These are phyloP conservation scores for Lipophrys pholis DNA, from an alignment of 2,113 vertebrate genomes.

Conservation along the genomic window DNA sequence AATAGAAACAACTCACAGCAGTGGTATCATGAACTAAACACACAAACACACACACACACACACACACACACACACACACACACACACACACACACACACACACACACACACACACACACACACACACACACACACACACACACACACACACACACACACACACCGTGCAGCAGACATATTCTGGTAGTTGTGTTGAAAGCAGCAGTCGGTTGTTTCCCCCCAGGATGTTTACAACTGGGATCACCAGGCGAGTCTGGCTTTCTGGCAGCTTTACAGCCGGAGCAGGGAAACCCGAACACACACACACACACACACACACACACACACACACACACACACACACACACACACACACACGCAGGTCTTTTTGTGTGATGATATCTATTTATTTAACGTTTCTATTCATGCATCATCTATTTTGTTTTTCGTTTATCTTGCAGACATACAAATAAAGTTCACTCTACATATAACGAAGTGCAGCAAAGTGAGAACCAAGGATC, in stretches of 20 bases:
- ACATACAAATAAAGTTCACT: no score
- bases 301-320: constrained; percentile 25
- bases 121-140: not conserved
- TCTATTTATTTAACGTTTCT: no score
- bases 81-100: constrained; percentile 20
- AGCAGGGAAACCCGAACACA: constrained; percentile 65
- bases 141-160: not conserved
- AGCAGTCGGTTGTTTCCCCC: constrained; percentile 47
- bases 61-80: no score
- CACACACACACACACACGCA: constrained; percentile 24
- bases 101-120: constrained; percentile 39
- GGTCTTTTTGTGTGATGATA: no score
- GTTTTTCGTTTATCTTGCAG: no score
- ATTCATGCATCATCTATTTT: no score
- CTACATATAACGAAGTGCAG: no score
- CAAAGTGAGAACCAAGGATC: no score
- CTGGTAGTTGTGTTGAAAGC: constrained; percentile 55
- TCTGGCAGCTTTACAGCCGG: constrained; percentile 70
- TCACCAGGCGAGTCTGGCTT: constrained; percentile 72
- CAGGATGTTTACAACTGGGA: constrained; percentile 79
- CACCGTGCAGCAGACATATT: constrained; percentile 31
- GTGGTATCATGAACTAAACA: constrained; percentile 12
- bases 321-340: constrained; percentile 25
- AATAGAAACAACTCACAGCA: constrained; percentile 43
- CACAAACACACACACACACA: no score